A percentile compares a stretch with the other conserved stretches of the same genome.
Conservation (phyloP, 1,140 invertebrate genomes). For the Lasaia peninsularis region DNA sequence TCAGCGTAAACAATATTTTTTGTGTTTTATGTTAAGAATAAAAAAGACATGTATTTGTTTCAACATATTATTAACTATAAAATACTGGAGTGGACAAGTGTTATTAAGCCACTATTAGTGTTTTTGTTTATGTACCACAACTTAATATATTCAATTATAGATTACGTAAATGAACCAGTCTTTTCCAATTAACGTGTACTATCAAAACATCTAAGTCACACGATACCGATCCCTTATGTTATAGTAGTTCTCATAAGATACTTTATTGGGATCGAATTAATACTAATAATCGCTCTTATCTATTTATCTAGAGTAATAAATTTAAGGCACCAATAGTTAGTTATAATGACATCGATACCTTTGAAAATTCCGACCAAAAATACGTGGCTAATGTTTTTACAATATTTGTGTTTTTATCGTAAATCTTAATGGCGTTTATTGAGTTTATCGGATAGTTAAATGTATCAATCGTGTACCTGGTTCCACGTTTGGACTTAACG, state of each 20-base stretch:
- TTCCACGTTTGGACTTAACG: background rate
- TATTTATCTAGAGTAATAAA: constrained; percentile 1
- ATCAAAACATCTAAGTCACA: background rate
- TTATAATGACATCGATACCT: background rate
- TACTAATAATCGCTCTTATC: constrained; percentile 2
- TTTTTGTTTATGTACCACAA: no score
- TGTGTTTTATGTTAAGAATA: no score
- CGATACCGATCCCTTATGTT: background rate
- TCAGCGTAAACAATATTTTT: no score
- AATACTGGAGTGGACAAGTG: no score
- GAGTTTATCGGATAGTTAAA: background rate
- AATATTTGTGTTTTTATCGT: background rate
- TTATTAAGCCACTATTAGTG: no score
- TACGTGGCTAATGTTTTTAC: background rate
- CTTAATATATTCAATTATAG: background rate
- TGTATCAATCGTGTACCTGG: background rate
- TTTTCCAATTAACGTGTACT: background rate
- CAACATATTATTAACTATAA: no score
- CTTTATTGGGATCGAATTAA: background rate
- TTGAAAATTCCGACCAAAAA: background rate
- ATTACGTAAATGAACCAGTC: background rate
- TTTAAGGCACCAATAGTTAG: background rate
- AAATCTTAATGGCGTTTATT: background rate
- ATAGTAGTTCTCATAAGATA: background rate
- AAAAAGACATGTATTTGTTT: no score